Percentiles rank a stretch among this genome's conserved stretches.
Conservation (phyloP, 1,140 invertebrate species). For the Meloidogyne hapla region DNA sequence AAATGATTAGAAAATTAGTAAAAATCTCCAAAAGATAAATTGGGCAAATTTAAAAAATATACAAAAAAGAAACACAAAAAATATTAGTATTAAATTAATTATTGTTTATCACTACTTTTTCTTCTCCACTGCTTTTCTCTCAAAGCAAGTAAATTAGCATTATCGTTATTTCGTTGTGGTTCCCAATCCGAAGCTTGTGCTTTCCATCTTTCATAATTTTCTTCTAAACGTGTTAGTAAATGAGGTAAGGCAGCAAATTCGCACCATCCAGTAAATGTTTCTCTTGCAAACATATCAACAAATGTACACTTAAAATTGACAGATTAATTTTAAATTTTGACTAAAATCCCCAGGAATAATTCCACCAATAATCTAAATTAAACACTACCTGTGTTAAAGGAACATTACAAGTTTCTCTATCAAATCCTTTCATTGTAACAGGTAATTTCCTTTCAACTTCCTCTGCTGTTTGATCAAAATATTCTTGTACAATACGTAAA, state of each 20-base stretch:
- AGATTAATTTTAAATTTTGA: too few species aligned
- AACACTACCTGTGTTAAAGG: conserved; percentile 48
- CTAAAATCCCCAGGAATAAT: too few species aligned
- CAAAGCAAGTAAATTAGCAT: conserved; percentile 23
- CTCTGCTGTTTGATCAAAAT: conserved; percentile 63
- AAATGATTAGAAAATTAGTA: too few species aligned
- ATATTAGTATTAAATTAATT: neutral
- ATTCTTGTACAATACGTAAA: conserved; percentile 61
- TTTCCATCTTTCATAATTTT: conserved; percentile 59
- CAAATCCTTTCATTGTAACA: conserved; percentile 63
- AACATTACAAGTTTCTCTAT: conserved; percentile 62
- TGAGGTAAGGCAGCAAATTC: conserved; percentile 61
- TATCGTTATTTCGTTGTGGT: conserved; percentile 33
- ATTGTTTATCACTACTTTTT: neutral
- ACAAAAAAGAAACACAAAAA: neutral
- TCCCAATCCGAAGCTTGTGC: conserved; percentile 45
- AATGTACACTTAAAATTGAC: conserved; percentile 45
- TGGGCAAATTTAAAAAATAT: neutral
- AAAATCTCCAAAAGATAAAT: too few species aligned
- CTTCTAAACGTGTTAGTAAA: conserved; percentile 51
- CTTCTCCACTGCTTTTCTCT: neutral
- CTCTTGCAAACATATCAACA: conserved; percentile 63
- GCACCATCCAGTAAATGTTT: conserved; percentile 58
- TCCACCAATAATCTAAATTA: too few species aligned
- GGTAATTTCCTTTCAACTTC: conserved; percentile 59